Conservation (phyloP, 1,140 invertebrate genomes). For the Leucophenga varia region DNA sequence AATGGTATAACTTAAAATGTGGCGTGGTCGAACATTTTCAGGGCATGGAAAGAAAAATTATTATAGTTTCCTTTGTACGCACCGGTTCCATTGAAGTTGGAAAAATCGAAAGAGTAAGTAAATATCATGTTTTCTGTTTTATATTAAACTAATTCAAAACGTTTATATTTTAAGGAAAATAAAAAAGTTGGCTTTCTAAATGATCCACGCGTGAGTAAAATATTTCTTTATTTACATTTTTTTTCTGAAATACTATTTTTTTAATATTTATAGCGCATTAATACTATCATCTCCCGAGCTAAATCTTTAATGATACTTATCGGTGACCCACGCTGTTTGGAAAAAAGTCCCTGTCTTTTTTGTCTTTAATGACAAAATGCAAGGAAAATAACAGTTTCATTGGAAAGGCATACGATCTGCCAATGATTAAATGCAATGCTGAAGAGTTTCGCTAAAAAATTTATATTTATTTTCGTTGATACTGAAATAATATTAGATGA, state of each 20-base stretch:
- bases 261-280: constrained; percentile 63
- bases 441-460: no score
- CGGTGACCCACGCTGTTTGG: constrained; percentile 72
- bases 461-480: no score
- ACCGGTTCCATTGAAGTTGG: constrained; percentile 61
- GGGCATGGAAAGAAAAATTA: constrained; percentile 75
- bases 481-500: no score
- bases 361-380: no score
- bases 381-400: no score
- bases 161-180: no score
- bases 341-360: no score
- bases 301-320: constrained; percentile 74
- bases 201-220: constrained; percentile 62
- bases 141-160: no score
- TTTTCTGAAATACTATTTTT: not conserved
- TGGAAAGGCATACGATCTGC: no score
- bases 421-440: no score
- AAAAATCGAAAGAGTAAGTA: no score
- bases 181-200: constrained; percentile 76
- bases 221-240: not conserved
- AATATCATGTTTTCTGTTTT: no score
- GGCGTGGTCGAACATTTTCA: constrained; percentile 84
- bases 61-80: constrained; percentile 77
- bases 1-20: constrained; percentile 60
- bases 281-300: constrained; percentile 79